phyloP scores from a whole-genome alignment of 92 coral and sea anemone species.

The Zoanthus gigantus region DNA sequence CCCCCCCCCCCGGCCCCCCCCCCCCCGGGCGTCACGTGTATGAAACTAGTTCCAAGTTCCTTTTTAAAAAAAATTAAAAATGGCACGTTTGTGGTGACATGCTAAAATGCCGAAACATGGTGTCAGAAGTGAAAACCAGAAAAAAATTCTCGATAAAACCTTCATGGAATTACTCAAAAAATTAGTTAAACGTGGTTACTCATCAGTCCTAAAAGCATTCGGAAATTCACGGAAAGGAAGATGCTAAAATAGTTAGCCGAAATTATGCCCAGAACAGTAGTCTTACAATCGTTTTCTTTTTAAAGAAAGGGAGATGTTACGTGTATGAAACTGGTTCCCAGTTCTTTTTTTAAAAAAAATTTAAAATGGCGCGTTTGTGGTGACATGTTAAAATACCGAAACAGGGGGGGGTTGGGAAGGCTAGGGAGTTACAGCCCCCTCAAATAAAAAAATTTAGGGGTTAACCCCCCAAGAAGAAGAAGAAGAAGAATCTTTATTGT shows the following conservation, averaged over 20 bases:
- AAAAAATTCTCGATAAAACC: not conserved
- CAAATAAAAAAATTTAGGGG: no score
- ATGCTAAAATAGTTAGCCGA: not conserved
- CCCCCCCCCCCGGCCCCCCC: no score
- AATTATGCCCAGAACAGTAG: slow-evolving; percentile 3
- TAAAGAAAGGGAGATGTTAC: no score
- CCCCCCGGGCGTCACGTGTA: not conserved
- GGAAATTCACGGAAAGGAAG: not conserved
- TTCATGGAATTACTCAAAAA: slow-evolving; percentile 3
- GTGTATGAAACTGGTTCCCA: no score
- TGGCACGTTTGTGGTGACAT: not conserved
- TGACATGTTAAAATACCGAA: no score
- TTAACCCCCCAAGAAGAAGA: no score
- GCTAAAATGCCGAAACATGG: not conserved
- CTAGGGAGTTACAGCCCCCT: no score
- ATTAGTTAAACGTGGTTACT: not conserved
- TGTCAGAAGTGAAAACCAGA: slow-evolving; percentile 14
- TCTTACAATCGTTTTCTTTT: no score
- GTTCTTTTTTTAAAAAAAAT: no score
- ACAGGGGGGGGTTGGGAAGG: no score
- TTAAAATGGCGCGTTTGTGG: no score
- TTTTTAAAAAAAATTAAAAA: not conserved
- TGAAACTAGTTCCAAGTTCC: not conserved
- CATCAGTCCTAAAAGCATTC: slow-evolving; percentile 3
- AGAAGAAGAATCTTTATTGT: no score